Conservation (phyloP, 2,888 invertebrate genomes). For the Coelopa pilipes region DNA sequence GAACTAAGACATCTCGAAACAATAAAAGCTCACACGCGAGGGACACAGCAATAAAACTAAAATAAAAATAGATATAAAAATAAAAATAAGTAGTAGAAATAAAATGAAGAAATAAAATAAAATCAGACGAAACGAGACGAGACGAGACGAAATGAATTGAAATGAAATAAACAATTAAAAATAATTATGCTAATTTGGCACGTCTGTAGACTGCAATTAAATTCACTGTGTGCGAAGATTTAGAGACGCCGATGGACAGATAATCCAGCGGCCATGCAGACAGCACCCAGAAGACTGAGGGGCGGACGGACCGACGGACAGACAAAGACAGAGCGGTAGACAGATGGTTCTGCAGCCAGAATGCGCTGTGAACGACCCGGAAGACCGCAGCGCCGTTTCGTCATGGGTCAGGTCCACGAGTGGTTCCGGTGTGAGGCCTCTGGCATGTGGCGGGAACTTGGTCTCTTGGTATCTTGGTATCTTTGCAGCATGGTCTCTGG, state of each 20-base stretch:
- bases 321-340: not conserved
- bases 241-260: not conserved
- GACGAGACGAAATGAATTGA: conserved; percentile 16
- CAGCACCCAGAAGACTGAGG: too few relatives aligned
- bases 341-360: not conserved
- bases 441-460: too few relatives aligned
- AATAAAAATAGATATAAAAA: not conserved
- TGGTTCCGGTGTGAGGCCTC: too few relatives aligned
- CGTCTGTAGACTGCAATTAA: conserved; percentile 19
- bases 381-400: too few relatives aligned
- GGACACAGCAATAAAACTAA: not conserved
- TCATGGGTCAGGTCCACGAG: too few relatives aligned
- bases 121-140: not conserved
- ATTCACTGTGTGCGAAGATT: not conserved
- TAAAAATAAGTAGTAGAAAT: conserved; percentile 7
- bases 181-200: conserved; percentile 31
- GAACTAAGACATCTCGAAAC: not conserved
- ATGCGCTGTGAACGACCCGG: too few relatives aligned
- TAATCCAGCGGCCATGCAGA: too few relatives aligned
- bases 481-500: too few relatives aligned
- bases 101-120: conserved; percentile 4
- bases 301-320: too few relatives aligned
- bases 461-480: too few relatives aligned
- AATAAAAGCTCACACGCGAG: not conserved
- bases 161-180: conserved; percentile 29